phyloP scores from a whole-genome alignment of 2,113 vertebrate genomes.

The Antechinus stuartii region DNA sequence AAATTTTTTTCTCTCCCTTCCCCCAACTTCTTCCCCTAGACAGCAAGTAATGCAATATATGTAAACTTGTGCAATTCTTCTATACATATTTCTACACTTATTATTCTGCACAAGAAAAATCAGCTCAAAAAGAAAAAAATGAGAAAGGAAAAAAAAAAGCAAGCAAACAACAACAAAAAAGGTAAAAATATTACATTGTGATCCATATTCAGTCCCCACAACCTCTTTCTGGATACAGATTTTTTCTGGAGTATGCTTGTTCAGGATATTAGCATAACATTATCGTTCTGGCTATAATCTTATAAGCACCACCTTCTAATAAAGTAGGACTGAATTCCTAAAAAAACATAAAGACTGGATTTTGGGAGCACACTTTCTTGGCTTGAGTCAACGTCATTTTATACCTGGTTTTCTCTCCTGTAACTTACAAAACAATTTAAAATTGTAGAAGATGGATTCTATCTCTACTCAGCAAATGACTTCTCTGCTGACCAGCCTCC shows the following conservation, averaged over 20 bases:
- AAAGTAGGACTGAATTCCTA: background rate
- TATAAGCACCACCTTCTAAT: background rate
- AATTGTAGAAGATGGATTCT: background rate
- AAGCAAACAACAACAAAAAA: too few relatives aligned
- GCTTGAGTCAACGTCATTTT: conserved; percentile 25
- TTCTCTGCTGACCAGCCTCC: conserved; percentile 7
- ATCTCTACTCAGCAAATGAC: background rate
- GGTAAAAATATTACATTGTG: too few relatives aligned
- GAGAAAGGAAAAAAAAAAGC: too few relatives aligned
- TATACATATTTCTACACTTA: too few relatives aligned
- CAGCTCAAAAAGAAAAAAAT: too few relatives aligned
- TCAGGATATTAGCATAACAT: conserved; percentile 5
- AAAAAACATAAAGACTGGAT: background rate
- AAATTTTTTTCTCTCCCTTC: too few relatives aligned
- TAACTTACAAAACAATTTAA: background rate
- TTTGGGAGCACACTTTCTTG: conserved; percentile 41
- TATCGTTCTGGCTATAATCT: background rate
- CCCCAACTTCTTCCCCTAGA: too few relatives aligned
- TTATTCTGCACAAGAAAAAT: too few relatives aligned
- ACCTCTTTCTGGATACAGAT: too few relatives aligned
- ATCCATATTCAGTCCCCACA: too few relatives aligned
- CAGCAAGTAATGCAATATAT: too few relatives aligned
- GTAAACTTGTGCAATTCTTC: too few relatives aligned
- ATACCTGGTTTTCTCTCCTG: conserved; percentile 13
- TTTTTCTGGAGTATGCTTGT: background rate